Evolutionary conservation across 2,113 vertebrate species (phyloP).

Genomic region (Dasyprocta punctata): DNA sequence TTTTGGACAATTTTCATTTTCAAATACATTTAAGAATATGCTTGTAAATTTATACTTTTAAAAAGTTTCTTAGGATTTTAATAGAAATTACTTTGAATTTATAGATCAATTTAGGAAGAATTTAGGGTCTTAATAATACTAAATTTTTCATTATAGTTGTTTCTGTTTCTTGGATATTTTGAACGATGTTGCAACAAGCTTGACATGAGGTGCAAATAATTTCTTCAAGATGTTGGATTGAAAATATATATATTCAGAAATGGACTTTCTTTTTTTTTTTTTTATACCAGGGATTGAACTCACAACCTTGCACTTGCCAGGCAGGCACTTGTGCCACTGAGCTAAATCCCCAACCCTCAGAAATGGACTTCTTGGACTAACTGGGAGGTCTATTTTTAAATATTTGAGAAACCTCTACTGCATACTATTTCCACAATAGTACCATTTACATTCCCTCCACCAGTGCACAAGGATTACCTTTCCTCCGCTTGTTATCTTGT

Average conservation of each 20-base stretch:
- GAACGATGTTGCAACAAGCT: background rate
- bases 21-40: background rate
- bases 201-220: background rate
- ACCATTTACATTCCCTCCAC: too few species aligned
- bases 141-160: background rate
- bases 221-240: background rate
- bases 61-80: conserved; percentile 5
- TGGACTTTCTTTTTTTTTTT: too few species aligned
- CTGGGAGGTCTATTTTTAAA: background rate
- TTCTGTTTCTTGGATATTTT: background rate
- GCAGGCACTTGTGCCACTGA: too few species aligned
- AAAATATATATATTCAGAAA: background rate
- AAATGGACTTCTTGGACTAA: background rate
- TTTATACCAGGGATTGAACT: too few species aligned
- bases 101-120: background rate
- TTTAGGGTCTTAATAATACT: background rate
- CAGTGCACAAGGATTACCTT: background rate
- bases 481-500: background rate
- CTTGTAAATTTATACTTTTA: background rate
- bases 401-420: background rate
- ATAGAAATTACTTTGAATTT: background rate
- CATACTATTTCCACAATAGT: background rate
- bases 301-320: too few species aligned
- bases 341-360: too few species aligned
- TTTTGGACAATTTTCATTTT: background rate